These are phyloP conservation scores for Agrotis ipsilon DNA, from an alignment of 2,888 invertebrate species.

Conservation along the genomic window DNA sequence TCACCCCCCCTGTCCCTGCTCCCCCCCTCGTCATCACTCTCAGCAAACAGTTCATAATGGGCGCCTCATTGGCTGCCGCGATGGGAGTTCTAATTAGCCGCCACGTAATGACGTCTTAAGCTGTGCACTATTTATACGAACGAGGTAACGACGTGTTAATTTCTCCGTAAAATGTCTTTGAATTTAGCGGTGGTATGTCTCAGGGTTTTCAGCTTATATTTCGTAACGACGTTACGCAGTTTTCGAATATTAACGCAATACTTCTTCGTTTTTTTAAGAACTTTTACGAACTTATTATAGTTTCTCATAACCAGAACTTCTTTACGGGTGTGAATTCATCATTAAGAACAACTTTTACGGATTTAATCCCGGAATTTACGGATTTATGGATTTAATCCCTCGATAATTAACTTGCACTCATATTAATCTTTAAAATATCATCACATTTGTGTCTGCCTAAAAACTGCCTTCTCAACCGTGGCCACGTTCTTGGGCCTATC, in stretches of 20 bases:
- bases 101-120: slow-evolving; percentile 57
- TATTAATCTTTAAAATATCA: too few relatives aligned
- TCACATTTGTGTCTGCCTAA: too few relatives aligned
- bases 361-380: too few relatives aligned
- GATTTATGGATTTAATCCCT: too few relatives aligned
- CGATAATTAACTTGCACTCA: too few relatives aligned
- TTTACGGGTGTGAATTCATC: too few relatives aligned
- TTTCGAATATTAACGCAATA: too few relatives aligned
- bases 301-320: too few relatives aligned
- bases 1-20: background rate
- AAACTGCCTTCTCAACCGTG: too few relatives aligned
- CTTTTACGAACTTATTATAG: too few relatives aligned
- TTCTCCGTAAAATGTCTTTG: slow-evolving; percentile 37
- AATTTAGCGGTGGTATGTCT: background rate
- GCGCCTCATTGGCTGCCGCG: slow-evolving; percentile 46
- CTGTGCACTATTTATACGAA: slow-evolving; percentile 58
- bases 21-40: slow-evolving; percentile 18
- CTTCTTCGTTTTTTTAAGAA: background rate
- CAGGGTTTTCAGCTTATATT: background rate
- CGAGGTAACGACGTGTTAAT: slow-evolving; percentile 49
- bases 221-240: background rate
- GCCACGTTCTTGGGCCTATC: too few relatives aligned
- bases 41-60: slow-evolving; percentile 54
- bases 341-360: too few relatives aligned
- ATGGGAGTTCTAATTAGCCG: slow-evolving; percentile 57